Evolutionary conservation across 2,888 invertebrate genomes (phyloP).

Genomic region (Bhutanitis thaidina): DNA sequence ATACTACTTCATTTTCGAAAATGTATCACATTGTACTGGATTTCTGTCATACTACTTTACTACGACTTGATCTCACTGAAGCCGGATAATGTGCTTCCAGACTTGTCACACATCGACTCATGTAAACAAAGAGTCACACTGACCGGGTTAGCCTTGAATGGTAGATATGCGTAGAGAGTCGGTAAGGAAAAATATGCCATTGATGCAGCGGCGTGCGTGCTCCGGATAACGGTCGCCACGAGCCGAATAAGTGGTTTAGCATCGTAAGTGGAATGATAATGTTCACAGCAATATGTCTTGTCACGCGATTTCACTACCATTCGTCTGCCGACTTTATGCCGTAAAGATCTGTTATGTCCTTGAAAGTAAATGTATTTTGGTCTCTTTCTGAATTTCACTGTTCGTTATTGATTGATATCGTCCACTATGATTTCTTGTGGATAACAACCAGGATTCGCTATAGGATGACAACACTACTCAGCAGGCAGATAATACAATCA

Average conservation of each 20-base stretch:
- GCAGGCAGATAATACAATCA: too few relatives aligned
- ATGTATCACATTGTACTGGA: too few relatives aligned
- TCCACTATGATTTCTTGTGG: too few relatives aligned
- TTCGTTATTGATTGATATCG: too few relatives aligned
- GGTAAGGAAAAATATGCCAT: constrained; percentile 76
- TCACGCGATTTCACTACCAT: constrained; percentile 51
- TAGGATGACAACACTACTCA: too few relatives aligned
- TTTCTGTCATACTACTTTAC: too few relatives aligned
- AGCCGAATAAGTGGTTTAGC: constrained; percentile 77
- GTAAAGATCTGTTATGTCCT: constrained; percentile 26
- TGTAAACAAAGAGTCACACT: constrained; percentile 70
- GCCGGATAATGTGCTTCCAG: constrained; percentile 14
- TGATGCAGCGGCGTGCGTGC: constrained; percentile 76
- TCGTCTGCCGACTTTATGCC: constrained; percentile 35
- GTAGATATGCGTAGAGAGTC: constrained; percentile 72
- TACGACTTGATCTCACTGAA: not conserved
- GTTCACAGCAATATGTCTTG: constrained; percentile 52
- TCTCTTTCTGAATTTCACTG: too few relatives aligned
- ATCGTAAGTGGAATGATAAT: constrained; percentile 75
- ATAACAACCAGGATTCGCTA: too few relatives aligned
- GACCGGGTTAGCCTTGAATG: constrained; percentile 78
- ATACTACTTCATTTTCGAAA: too few relatives aligned
- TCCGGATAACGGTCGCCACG: constrained; percentile 70
- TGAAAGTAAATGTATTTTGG: not conserved
- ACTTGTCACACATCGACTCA: constrained; percentile 36